These are phyloP conservation scores for Acanthosoma haemorrhoidale DNA, from an alignment of 2,888 invertebrate genomes.

Conservation along the genomic window DNA sequence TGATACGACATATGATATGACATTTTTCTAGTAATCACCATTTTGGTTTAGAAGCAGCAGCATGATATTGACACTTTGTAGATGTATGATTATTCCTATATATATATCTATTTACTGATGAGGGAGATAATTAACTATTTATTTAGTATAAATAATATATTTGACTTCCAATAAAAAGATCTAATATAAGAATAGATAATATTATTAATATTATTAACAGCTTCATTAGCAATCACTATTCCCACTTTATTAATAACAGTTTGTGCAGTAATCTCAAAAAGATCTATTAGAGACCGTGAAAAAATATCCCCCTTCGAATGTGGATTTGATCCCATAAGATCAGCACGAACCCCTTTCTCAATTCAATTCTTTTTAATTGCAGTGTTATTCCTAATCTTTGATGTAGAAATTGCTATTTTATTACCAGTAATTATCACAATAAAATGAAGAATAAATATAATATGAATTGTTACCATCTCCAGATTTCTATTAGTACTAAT, in stretches of 20 bases:
- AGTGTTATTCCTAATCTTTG: too few species aligned
- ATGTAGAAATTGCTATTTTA: too few species aligned
- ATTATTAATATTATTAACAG: neutral
- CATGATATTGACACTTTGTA: constrained; percentile 66
- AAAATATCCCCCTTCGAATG: constrained; percentile 15
- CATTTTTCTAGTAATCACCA: constrained; percentile 55
- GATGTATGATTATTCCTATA: constrained; percentile 58
- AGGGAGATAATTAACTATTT: constrained; percentile 63
- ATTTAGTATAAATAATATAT: constrained; percentile 54
- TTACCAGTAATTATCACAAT: too few species aligned
- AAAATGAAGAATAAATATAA: too few species aligned
- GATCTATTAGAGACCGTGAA: neutral
- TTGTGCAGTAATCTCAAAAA: neutral
- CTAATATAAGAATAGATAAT: neutral
- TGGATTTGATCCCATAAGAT: too few species aligned
- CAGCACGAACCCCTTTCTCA: too few species aligned
- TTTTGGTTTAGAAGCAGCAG: constrained; percentile 62
- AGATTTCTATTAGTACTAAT: too few species aligned
- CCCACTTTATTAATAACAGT: neutral
- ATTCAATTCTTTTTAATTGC: too few species aligned
- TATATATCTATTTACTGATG: constrained; percentile 65
- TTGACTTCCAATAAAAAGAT: constrained; percentile 47
- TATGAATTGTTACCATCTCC: too few species aligned
- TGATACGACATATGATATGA: constrained; percentile 49
- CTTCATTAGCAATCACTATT: neutral